These are phyloP conservation scores for Leptobrachium ailaonicum DNA, from an alignment of 2,113 vertebrate genomes.

Conservation along the genomic window DNA sequence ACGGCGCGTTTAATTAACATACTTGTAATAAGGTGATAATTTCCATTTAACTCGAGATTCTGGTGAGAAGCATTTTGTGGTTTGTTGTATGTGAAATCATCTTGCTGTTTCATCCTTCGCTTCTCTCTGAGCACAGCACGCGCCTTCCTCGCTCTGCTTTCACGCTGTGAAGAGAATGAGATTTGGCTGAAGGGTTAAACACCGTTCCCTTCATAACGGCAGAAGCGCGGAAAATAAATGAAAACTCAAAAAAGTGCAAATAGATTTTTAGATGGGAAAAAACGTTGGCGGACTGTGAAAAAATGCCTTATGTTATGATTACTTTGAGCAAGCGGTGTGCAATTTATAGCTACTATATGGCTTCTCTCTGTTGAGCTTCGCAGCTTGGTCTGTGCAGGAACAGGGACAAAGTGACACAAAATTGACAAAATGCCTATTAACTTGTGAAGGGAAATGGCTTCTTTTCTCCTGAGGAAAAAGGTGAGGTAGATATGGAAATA, in stretches of 20 bases:
- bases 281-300: background rate
- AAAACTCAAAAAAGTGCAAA: constrained; percentile 18
- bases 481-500: too few species aligned
- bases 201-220: constrained; percentile 11
- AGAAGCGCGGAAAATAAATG: constrained; percentile 23
- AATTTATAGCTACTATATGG: background rate
- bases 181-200: constrained; percentile 32
- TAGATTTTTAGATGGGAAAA: background rate
- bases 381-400: background rate
- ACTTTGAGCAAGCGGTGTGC: background rate
- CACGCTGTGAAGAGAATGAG: constrained; percentile 17
- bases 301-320: background rate
- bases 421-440: background rate
- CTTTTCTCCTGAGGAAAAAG: too few species aligned
- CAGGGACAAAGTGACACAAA: background rate
- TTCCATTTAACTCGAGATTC: background rate
- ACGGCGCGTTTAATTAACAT: background rate
- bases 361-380: background rate
- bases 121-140: constrained; percentile 1
- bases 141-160: background rate
- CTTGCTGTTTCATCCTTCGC: constrained; percentile 15
- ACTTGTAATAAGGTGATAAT: background rate
- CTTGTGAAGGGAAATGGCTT: background rate
- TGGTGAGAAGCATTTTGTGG: background rate
- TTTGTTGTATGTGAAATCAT: constrained; percentile 17